Evolutionary conservation across 92 coral and sea anemone species (phyloP).

Genomic region (Paragorgia papillata): DNA sequence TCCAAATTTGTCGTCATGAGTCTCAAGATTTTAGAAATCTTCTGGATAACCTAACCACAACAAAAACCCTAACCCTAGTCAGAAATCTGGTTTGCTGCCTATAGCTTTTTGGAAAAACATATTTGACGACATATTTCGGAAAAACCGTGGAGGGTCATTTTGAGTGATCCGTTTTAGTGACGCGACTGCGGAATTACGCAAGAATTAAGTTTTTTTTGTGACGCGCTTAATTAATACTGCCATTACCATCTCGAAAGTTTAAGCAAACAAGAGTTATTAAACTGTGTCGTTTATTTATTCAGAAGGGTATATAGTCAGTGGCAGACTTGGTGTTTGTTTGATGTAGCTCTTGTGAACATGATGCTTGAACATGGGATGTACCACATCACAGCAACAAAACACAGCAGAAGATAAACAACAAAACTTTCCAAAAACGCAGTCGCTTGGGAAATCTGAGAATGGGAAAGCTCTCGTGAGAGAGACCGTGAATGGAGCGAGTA

Average conservation of each 20-base stretch:
- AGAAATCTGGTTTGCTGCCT: no score
- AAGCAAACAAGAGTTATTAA: slow-evolving; percentile 24
- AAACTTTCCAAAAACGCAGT: not conserved
- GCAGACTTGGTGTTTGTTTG: not conserved
- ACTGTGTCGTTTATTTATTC: slow-evolving; percentile 3
- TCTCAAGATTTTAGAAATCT: no score
- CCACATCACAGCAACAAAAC: not conserved
- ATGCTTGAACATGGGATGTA: slow-evolving; percentile 30
- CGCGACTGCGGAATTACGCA: no score
- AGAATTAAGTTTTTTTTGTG: slow-evolving; percentile 1
- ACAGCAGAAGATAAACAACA: not conserved
- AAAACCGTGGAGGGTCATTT: no score
- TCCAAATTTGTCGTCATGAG: no score
- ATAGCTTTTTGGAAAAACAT: no score
- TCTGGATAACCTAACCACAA: no score
- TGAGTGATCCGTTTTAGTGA: no score
- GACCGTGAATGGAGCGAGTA: not conserved
- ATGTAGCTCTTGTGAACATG: slow-evolving; percentile 9
- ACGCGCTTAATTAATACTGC: slow-evolving; percentile 22
- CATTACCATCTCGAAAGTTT: slow-evolving; percentile 10
- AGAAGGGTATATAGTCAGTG: not conserved
- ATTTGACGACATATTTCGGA: no score
- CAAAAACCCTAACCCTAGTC: no score
- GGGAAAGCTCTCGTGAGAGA: not conserved
- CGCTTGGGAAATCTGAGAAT: not conserved